Evolutionary conservation across 1,140 invertebrate genomes (phyloP).

Genomic region (Thaumetopoea pityocampa): DNA sequence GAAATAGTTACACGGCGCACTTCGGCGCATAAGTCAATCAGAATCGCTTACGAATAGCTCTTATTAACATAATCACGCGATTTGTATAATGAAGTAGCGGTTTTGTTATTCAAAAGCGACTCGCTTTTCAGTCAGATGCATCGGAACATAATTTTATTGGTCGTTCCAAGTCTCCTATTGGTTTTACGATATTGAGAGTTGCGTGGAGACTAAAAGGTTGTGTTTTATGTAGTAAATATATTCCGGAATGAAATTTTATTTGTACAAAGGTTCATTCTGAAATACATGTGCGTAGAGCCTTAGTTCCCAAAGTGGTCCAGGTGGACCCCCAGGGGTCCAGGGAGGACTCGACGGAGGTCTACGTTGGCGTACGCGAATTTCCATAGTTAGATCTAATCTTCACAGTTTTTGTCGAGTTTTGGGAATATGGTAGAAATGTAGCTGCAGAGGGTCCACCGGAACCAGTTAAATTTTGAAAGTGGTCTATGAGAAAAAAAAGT

Average conservation of each 20-base stretch:
- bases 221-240: conserved; percentile 22
- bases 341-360: too few relatives aligned
- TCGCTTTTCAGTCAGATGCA: conserved; percentile 36
- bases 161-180: conserved; percentile 25
- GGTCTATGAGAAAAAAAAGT: too few relatives aligned
- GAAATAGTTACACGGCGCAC: conserved; percentile 43
- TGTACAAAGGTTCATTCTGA: too few relatives aligned
- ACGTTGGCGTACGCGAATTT: too few relatives aligned
- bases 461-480: too few relatives aligned
- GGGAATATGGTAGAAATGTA: too few relatives aligned
- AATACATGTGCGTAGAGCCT: too few relatives aligned
- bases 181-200: conserved; percentile 20
- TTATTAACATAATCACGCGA: conserved; percentile 65
- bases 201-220: conserved; percentile 28
- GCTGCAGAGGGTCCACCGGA: too few relatives aligned
- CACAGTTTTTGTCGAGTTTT: too few relatives aligned
- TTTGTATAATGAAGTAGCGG: conserved; percentile 63
- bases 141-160: conserved; percentile 36
- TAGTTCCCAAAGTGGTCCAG: too few relatives aligned
- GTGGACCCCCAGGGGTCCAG: too few relatives aligned
- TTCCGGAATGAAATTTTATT: conserved; percentile 14
- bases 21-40: conserved; percentile 54
- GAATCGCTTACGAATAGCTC: conserved; percentile 55
- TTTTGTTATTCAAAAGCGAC: conserved; percentile 39
- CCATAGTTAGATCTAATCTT: too few relatives aligned